phyloP scores from a whole-genome alignment of 2,888 invertebrate species.

The Stenurella melanura region DNA sequence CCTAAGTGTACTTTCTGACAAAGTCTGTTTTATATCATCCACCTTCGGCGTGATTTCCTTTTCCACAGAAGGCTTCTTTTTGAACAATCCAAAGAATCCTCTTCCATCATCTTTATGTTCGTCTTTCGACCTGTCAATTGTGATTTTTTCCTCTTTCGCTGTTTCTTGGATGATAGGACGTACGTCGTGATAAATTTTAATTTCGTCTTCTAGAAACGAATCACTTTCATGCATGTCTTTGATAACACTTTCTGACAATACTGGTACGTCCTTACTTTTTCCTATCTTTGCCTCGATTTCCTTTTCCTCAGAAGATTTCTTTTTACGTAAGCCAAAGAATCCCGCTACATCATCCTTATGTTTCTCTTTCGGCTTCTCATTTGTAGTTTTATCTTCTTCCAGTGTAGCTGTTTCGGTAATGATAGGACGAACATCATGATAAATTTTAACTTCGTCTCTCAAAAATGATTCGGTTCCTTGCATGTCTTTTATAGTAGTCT shows the following conservation, averaged over 20 bases:
- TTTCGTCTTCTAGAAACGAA: slow-evolving; percentile 45
- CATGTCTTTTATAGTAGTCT: neutral
- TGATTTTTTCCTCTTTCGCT: neutral
- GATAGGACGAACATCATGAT: slow-evolving; percentile 32
- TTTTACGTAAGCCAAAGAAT: slow-evolving; percentile 49
- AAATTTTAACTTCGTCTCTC: slow-evolving; percentile 18
- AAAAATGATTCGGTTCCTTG: slow-evolving; percentile 32
- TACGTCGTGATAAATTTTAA: slow-evolving; percentile 50
- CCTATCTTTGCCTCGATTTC: slow-evolving; percentile 13
- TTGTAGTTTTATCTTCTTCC: neutral
- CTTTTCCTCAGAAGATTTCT: slow-evolving; percentile 34
- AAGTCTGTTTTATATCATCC: neutral
- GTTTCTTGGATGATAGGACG: slow-evolving; percentile 16
- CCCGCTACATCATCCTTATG: slow-evolving; percentile 28
- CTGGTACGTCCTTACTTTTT: slow-evolving; percentile 31
- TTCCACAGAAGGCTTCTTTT: slow-evolving; percentile 21
- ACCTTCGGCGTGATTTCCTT: slow-evolving; percentile 10
- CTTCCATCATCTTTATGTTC: neutral
- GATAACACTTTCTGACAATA: slow-evolving; percentile 43
- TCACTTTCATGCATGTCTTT: slow-evolving; percentile 44
- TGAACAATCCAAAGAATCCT: slow-evolving; percentile 35
- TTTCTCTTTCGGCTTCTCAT: slow-evolving; percentile 26
- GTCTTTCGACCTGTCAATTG: neutral
- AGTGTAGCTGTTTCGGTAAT: neutral
- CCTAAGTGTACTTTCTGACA: slow-evolving; percentile 33